Evolutionary conservation across 1,140 invertebrate species (phyloP).

Genomic region (Adelges cooleyi): DNA sequence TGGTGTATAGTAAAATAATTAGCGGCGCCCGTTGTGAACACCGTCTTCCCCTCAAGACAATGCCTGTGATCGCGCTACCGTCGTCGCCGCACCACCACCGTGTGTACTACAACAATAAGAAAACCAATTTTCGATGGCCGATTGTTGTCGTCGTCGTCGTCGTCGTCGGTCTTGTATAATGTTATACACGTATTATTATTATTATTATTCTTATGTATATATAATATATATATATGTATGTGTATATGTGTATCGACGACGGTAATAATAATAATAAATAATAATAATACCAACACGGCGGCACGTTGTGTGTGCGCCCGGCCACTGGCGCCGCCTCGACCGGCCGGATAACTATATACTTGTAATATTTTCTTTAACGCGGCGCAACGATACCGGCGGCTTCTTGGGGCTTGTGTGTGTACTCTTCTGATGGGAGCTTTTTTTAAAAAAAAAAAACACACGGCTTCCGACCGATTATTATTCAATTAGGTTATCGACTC

Average conservation of each 20-base stretch:
- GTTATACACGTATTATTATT: neutral
- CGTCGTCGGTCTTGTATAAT: neutral
- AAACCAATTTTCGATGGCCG: conserved; percentile 25
- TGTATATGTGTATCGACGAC: neutral
- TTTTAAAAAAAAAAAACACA: no score
- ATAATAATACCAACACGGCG: neutral
- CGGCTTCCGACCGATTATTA: no score
- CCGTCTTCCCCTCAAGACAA: conserved; percentile 4
- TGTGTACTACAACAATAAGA: conserved; percentile 20
- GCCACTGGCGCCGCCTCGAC: neutral
- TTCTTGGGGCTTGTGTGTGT: no score
- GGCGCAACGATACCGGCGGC: no score
- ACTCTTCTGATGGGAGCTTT: no score
- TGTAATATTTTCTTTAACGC: no score
- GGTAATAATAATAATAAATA: no score
- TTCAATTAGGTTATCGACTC: no score
- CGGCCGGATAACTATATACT: no score
- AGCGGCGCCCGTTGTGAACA: conserved; percentile 25
- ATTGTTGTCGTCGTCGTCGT: neutral
- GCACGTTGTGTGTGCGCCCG: neutral
- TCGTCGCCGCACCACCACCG: no score
- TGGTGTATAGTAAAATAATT: conserved; percentile 6
- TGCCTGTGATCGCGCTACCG: conserved; percentile 1
- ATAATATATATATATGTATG: neutral
- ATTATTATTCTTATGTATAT: neutral